phyloP scores from a whole-genome alignment of 2,113 vertebrate genomes.

The Apteryx owenii region DNA sequence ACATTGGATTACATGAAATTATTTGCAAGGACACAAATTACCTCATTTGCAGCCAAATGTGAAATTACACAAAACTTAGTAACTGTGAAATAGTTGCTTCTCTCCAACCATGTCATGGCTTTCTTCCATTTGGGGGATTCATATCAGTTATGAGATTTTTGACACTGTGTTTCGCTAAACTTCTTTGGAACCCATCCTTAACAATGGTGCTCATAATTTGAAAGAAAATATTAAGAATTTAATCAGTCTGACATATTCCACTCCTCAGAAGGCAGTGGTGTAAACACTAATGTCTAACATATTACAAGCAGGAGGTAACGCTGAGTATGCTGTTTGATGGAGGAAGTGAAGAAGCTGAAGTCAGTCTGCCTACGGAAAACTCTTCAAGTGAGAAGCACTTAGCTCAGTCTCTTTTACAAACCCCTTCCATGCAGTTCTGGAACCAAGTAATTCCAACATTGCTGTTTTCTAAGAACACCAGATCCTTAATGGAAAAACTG shows the following conservation, averaged over 20 bases:
- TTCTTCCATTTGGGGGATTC: background rate
- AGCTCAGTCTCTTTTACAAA: conserved; percentile 34
- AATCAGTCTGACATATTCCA: background rate
- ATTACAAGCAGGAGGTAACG: background rate
- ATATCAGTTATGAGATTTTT: background rate
- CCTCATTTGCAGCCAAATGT: background rate
- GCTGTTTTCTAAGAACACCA: conserved; percentile 34
- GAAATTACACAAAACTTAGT: background rate
- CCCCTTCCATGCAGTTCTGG: conserved; percentile 29
- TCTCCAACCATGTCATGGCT: background rate
- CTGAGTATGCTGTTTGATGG: background rate
- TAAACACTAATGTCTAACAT: background rate
- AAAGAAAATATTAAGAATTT: background rate
- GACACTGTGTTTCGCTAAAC: background rate
- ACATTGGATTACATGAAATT: background rate
- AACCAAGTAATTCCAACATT: conserved; percentile 23
- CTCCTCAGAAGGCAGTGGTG: background rate
- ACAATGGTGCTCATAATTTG: background rate
- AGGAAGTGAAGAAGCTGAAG: background rate
- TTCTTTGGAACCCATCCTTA: background rate
- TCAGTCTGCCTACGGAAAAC: background rate
- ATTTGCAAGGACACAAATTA: background rate
- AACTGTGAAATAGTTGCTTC: background rate
- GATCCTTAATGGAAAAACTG: conserved; percentile 48
- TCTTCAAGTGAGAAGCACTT: background rate